phyloP scores from a whole-genome alignment of 2,113 vertebrate species.

The Podiceps cristatus region DNA sequence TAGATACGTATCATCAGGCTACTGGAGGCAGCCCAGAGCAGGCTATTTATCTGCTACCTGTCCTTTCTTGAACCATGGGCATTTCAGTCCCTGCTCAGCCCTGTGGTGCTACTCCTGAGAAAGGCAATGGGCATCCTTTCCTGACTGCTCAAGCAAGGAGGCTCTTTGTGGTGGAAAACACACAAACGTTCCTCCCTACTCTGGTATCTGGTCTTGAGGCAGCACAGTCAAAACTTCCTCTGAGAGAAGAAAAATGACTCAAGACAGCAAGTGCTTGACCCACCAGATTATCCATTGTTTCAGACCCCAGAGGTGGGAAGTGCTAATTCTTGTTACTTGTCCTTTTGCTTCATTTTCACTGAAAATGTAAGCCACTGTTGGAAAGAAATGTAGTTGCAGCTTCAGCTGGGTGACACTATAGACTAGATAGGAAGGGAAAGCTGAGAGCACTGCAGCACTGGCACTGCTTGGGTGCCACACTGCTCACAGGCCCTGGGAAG shows the following conservation, averaged over 20 bases:
- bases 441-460: neutral
- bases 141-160: neutral
- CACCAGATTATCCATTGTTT: neutral
- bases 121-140: neutral
- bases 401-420: neutral
- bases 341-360: neutral
- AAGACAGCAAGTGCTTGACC: accelerated
- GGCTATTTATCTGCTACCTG: neutral
- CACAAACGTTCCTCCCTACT: neutral
- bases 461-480: neutral
- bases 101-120: accelerated
- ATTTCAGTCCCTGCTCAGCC: neutral
- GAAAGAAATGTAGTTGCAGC: neutral
- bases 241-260: neutral
- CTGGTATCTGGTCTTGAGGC: neutral
- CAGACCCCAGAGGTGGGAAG: neutral
- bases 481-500: neutral
- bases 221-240: neutral
- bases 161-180: neutral
- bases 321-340: neutral
- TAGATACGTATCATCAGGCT: neutral
- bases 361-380: neutral
- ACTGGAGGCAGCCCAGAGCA: neutral
- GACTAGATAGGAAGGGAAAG: neutral
- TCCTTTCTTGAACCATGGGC: neutral